Evolutionary conservation across 1,140 invertebrate genomes (phyloP), one percentile per base, ranked within the genome.

Genomic region (Frieseomelitta varia): DNA sequence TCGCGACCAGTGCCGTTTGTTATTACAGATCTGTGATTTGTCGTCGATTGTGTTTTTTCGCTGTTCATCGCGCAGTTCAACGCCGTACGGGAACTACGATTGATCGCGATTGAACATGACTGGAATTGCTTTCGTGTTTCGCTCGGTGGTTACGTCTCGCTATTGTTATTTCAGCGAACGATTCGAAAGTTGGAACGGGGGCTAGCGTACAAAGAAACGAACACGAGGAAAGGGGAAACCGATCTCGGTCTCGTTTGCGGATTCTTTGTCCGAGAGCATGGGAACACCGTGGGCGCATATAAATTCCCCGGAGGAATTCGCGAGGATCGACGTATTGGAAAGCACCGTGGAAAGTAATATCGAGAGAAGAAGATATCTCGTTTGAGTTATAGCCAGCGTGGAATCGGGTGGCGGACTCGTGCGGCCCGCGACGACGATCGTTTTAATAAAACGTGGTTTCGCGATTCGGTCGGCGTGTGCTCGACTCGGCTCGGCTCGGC

Each of bases 381-480:
- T 83, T 78, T 71, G 67, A 78, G 39, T 79, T 84, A 79, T 73
- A 65, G 76, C 63, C 58, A 58, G 39, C n/a, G 77, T 24, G 55
- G 67, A 69, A 84, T 80, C 81, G n/a, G 39, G 30, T n/a, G n/a
- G n/a, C n/a, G 34, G 30, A 6, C 39, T 39, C 39, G 39, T 24
- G n/a, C 21, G 55, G 1, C 30, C n/a, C 51, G 63, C 79, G 74
- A 67, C 63, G 67, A 78, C 53, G 34, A 86, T 84, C 81, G 85
- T 86, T 84, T 86, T 84, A 86, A 86, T 86, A 86, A 86, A 84
- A 84, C 63, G 69, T 17, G 51, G 73, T 58, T 68, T 80, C 73
- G 74, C 74, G 30, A 77, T 77, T 17, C 81, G 34, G 24, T 58
- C 8, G 4, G 63, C 51, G 11, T 58, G 58, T 73, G 30, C 30